Evolutionary conservation across 2,113 vertebrate genomes (phyloP), one percentile per base, ranked within the genome.

Genomic region (Mandrillus leucophaeus): DNA sequence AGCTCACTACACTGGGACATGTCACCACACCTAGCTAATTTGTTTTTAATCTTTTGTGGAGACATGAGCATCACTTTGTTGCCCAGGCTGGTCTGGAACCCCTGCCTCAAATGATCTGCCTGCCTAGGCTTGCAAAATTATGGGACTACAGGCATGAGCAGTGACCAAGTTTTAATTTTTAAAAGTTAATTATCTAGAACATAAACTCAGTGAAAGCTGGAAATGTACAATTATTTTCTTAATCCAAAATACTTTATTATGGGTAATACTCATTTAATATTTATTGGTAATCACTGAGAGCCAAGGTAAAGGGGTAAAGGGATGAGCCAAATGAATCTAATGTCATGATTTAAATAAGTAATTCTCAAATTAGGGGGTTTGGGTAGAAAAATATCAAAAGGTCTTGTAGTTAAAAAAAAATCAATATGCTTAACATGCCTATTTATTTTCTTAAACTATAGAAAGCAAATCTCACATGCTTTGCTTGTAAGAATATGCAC

Each of bases 151-250:
- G 61, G 27, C 12, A 6, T 32, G 13, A 64, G 27, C 13, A 64
- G 27, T 32, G 30, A 64, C 27, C 27, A 64, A 64, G 55, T 55
- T 78, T 48, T 25, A 48, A 55, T 27, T 43, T 55, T 52, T 80
- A 0, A 43, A 92, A 84, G 68, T 61, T 30, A 55, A 59, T 35
- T 64, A 79, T 61, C 40, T 90, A 50, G 48, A 90, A 79, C 72
- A 7, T 81, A 66, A 95, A n/a, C 20, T 88, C 52, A 73, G 6
- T 89, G 57, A 96, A 75, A 30, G 45, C 20, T 93, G 11, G 88
- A 95, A 96, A 84, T 57, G 17, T n/a, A 64, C 6, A 61, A 64
- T 66, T 80, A 68, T 27, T 86, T 95, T 93, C 48, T 95, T 94
- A 95, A 89, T n/a, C 17, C 32, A 88, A 45, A 85, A 90, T 40